Conservation (phyloP, 2,888 invertebrate species). For the Strigamia maritima region DNA sequence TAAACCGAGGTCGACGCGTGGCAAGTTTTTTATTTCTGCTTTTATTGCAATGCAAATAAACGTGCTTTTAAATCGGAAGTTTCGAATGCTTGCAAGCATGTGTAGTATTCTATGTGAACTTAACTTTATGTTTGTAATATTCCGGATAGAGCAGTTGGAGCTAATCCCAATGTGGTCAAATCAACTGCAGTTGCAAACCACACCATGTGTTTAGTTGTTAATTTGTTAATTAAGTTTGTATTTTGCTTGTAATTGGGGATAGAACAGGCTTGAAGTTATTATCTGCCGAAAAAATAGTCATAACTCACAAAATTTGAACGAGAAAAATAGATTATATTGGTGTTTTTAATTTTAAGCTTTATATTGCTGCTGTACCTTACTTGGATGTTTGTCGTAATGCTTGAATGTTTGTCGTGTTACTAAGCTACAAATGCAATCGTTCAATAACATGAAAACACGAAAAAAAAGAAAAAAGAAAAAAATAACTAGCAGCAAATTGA, state of each 20-base stretch:
- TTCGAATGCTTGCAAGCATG: too few species aligned
- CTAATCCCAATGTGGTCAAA: constrained; percentile 26
- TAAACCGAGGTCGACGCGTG: too few species aligned
- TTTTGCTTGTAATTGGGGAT: background rate
- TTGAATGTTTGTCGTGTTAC: constrained; percentile 13
- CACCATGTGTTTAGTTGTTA: constrained; percentile 9
- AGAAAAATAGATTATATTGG: background rate
- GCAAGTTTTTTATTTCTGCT: too few species aligned
- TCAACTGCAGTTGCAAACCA: constrained; percentile 24
- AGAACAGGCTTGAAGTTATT: background rate
- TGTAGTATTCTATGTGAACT: too few species aligned
- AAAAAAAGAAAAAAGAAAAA: background rate
- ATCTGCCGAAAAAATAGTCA: too few species aligned
- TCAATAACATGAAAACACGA: background rate
- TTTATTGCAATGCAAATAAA: too few species aligned
- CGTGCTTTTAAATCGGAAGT: too few species aligned
- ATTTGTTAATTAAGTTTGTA: constrained; percentile 31
- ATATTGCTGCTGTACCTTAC: background rate
- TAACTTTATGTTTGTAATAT: background rate
- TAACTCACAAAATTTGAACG: too few species aligned
- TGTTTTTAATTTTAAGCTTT: background rate
- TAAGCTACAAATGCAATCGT: constrained; percentile 16
- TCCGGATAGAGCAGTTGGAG: background rate
- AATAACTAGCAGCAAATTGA: background rate
- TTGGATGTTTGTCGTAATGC: background rate